Evolutionary conservation across 2,797 vertebrate genomes (phyloP).

Genomic region (Cirrhinus mrigala): DNA sequence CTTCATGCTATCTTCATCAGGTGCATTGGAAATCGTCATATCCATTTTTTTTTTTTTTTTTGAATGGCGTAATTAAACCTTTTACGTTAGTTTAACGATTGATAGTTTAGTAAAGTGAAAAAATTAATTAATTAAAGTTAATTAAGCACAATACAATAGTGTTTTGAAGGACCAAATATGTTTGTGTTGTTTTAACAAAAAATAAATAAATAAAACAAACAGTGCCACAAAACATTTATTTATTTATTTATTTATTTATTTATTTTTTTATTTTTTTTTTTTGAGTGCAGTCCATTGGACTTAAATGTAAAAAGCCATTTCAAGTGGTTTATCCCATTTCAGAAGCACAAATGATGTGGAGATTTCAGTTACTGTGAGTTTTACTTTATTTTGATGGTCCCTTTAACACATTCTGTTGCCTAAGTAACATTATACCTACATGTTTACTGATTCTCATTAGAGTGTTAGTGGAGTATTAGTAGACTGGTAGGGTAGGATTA

Average conservation of each 20-base stretch:
- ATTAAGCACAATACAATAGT: background rate
- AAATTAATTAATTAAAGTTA: background rate
- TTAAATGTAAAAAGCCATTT: conserved; percentile 43
- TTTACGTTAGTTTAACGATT: background rate
- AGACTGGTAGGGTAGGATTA: too few species aligned
- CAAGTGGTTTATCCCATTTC: too few species aligned
- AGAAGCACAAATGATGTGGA: too few species aligned
- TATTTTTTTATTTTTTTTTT: too few species aligned
- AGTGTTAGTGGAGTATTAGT: too few species aligned
- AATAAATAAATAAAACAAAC: background rate
- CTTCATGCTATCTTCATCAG: background rate
- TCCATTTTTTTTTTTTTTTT: background rate
- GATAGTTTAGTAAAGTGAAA: background rate
- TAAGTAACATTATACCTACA: too few species aligned
- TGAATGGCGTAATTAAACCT: background rate
- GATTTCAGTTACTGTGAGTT: too few species aligned
- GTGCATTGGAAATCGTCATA: background rate
- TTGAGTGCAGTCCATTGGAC: conserved; percentile 39
- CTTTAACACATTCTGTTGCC: too few species aligned
- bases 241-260: too few species aligned
- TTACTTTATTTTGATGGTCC: too few species aligned
- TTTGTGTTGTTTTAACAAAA: background rate
- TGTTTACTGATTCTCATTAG: too few species aligned
- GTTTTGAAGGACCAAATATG: background rate
- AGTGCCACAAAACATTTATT: background rate